Evolutionary conservation across 2,113 vertebrate species (phyloP), one percentile per base, ranked within the genome.

Genomic region (Elanus axillaris): DNA sequence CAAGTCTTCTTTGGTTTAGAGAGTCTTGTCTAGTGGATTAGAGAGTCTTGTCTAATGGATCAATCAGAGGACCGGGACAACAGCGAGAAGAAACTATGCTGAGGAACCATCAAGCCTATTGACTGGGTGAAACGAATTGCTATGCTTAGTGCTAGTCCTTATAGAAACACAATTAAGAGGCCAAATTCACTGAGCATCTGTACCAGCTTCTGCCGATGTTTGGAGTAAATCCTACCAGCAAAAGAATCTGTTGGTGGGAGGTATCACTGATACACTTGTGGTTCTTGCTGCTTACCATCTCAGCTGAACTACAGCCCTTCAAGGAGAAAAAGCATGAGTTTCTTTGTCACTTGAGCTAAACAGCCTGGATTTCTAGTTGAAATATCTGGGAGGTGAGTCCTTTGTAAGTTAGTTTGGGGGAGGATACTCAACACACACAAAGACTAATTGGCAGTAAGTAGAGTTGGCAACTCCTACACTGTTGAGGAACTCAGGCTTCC

Each of bases 371-470:
- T 92, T 88, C 64, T 81, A 48, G 56, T 11, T 93, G 72, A 84
- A 93, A 86, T 92, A 93, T 93, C 64, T 77, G 48, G 18, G 55
- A 93, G 75, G 68, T 84, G 31, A 92, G 66, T 89, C 76, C 56
- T 96, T 93, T 95, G 68, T 90, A 93, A 96, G 62, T 74, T 21
- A 53, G 52, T 78, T 92, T 92, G 84, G 40, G 64, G 91, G 91
- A 96, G 88, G 92, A 92, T 84, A 71, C 68, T 81, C 82, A 89
- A 92, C 64, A 91, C 75, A 88, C 86, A 96, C 79, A 92, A 86
- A 88, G 86, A 92, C 64, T 92, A 92, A 96, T 95, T 95, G 90
- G 75, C 88, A 96, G 83, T 59, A 96, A 83, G 80, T 67, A 84
- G 71, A 31, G 75, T 47, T 83, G 59, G 63, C 86, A 92, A 91